Percentiles rank a stretch among this genome's conserved stretches.
These are phyloP conservation scores for Lepidurus packardi DNA, from an alignment of 1,140 invertebrate species.

Conservation along the genomic window DNA sequence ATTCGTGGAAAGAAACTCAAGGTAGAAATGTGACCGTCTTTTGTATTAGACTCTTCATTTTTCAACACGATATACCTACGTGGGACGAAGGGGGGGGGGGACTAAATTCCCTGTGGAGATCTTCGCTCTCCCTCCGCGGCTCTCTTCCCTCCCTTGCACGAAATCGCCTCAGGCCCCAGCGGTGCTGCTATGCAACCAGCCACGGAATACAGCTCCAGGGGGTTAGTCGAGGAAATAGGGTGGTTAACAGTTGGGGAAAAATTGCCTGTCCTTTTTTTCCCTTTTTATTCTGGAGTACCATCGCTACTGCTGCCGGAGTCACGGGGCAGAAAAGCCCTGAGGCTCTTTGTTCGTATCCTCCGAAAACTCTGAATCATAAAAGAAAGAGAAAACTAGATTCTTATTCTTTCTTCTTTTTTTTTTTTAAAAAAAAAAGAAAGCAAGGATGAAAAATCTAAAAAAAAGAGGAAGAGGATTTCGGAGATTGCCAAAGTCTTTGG, in stretches of 20 bases:
- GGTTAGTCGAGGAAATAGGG: constrained; percentile 13
- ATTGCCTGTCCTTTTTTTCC: background rate
- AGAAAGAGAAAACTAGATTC: background rate
- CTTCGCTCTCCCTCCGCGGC: no score
- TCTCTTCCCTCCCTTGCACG: background rate
- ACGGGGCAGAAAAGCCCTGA: background rate
- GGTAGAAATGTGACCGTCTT: no score
- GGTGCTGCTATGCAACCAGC: constrained; percentile 16
- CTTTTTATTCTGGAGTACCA: background rate
- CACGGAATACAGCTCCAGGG: constrained; percentile 17
- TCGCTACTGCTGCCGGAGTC: background rate
- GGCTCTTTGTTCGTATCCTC: background rate
- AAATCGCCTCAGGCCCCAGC: background rate
- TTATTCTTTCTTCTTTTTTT: background rate
- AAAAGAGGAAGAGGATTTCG: background rate
- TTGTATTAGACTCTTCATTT: no score
- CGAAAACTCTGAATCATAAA: constrained; percentile 22
- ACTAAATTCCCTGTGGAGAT: no score
- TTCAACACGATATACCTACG: no score
- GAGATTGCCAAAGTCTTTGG: background rate
- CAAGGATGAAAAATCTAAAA: background rate
- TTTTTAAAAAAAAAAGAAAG: background rate
- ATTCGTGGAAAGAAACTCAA: no score
- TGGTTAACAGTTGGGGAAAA: background rate
- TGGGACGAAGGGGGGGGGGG: no score